These are phyloP conservation scores for Euspilapteryx auroguttella DNA, from an alignment of 2,888 invertebrate species.

Conservation along the genomic window DNA sequence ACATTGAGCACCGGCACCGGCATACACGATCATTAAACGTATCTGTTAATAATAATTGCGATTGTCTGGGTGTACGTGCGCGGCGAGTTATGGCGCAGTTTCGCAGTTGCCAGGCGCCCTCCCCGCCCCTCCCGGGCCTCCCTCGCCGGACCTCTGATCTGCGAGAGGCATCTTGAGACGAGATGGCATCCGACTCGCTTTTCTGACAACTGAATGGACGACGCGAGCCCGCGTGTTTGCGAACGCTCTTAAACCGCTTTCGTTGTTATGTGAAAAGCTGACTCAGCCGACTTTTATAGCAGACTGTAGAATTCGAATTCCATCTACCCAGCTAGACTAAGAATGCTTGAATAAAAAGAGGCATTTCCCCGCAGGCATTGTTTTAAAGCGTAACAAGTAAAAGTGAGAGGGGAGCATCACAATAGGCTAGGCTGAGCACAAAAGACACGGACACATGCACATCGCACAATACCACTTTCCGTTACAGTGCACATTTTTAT, in stretches of 20 bases:
- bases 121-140: constrained; percentile 17
- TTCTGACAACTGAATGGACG: constrained; percentile 41
- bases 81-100: constrained; percentile 50
- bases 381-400: background rate
- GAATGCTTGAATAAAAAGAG: too few relatives aligned
- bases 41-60: constrained; percentile 55
- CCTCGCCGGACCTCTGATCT: constrained; percentile 10
- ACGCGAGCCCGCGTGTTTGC: background rate
- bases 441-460: constrained; percentile 1
- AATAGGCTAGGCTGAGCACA: constrained; percentile 1
- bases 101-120: constrained; percentile 24
- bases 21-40: constrained; percentile 48
- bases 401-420: constrained; percentile 5
- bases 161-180: constrained; percentile 29
- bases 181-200: constrained; percentile 40
- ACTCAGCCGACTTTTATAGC: too few relatives aligned
- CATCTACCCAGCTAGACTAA: too few relatives aligned
- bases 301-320: too few relatives aligned
- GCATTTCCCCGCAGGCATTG: background rate
- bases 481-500: constrained; percentile 40
- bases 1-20: constrained; percentile 21
- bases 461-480: constrained; percentile 15
- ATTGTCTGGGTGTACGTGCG: constrained; percentile 52
- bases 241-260: too few relatives aligned
- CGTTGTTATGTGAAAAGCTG: too few relatives aligned